Conservation (phyloP, 2,113 vertebrate genomes). For the Ophiodon elongatus region DNA sequence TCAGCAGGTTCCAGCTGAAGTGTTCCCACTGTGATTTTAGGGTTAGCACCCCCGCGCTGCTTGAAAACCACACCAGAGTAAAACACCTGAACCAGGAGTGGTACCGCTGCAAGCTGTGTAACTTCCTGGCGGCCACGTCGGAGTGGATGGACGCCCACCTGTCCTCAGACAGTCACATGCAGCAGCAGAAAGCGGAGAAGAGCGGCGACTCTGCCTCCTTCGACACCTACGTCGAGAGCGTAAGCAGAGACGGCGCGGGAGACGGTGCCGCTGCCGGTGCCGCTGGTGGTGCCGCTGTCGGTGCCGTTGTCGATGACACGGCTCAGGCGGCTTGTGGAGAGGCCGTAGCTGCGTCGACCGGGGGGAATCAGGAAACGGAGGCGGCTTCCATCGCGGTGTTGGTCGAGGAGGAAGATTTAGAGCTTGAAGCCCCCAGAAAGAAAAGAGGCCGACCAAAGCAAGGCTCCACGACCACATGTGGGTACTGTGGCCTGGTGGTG, state of each 20-base stretch:
- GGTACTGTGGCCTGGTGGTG: constrained; percentile 93
- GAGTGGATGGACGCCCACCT: constrained; percentile 94
- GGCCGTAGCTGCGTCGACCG: background rate
- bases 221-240: constrained; percentile 90
- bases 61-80: constrained; percentile 90
- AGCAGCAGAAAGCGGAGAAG: constrained; percentile 86
- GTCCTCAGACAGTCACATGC: constrained; percentile 89
- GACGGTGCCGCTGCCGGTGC: constrained; percentile 4
- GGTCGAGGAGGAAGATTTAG: constrained; percentile 58
- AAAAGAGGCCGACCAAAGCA: constrained; percentile 90
- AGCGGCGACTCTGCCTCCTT: constrained; percentile 83
- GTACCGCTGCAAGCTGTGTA: constrained; percentile 92
- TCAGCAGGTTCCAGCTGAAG: constrained; percentile 88
- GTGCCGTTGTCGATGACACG: background rate
- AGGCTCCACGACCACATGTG: constrained; percentile 87
- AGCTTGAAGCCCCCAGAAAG: constrained; percentile 70
- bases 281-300: too few species aligned
- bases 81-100: constrained; percentile 89
- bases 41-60: constrained; percentile 87
- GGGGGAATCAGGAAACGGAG: constrained; percentile 47
- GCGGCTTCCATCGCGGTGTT: constrained; percentile 24
- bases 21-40: constrained; percentile 92
- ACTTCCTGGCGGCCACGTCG: constrained; percentile 90
- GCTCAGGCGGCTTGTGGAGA: constrained; percentile 19
- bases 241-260: constrained; percentile 73